Evolutionary conservation across 2,797 vertebrate species (phyloP), one percentile per base, ranked within the genome.

Genomic region (Pseudotriccus pelzelni): DNA sequence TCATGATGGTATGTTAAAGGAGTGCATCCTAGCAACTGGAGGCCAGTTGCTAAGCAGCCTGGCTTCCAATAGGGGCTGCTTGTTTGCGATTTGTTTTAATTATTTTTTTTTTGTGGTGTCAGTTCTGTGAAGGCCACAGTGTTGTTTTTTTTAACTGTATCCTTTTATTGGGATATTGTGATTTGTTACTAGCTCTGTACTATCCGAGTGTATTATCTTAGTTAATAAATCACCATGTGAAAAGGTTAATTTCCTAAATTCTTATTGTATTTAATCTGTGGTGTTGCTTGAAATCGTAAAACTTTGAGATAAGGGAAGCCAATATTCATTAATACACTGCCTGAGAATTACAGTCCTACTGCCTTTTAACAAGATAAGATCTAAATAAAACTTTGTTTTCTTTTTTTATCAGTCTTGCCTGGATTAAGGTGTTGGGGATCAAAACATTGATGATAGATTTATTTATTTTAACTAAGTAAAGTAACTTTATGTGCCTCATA

Each of bases 1-100:
- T 99, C 98, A 98, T 97, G 97, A 98, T 98, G 98, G 98, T 98
- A 98, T 98, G 98, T 98, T 97, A 97, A 98, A 97, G 96, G 97
- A 98, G 97, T 2, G 98, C 98, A 97, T 98, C 98, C 98, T 99
- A 98, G 98, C 98, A 98, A 98, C 98, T 93, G 82, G 96, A 97
- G 97, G 97, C 96, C 97, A 73, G 98, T 98, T 98, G 98, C 98
- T 97, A 97, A 97, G 98, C 97, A 98, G 98, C 98, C 96, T 94
- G 56, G 89, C 96, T 97, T 98, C 97, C 97, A 97, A 96, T 98
- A 96, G 97, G 81, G 97, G 97, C 96, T 98, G 94, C 98, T 98
- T 98, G 94, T 98, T 97, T 95, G 95, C 94, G 96, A 95, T 97
- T 97, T 97, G 97, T 97, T 96, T 79, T 67, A 95, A 60, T 96